Percentiles rank a stretch among this genome's conserved stretches.
These are phyloP conservation scores for Eupsilia transversa DNA, from an alignment of 2,888 invertebrate genomes.

Conservation along the genomic window DNA sequence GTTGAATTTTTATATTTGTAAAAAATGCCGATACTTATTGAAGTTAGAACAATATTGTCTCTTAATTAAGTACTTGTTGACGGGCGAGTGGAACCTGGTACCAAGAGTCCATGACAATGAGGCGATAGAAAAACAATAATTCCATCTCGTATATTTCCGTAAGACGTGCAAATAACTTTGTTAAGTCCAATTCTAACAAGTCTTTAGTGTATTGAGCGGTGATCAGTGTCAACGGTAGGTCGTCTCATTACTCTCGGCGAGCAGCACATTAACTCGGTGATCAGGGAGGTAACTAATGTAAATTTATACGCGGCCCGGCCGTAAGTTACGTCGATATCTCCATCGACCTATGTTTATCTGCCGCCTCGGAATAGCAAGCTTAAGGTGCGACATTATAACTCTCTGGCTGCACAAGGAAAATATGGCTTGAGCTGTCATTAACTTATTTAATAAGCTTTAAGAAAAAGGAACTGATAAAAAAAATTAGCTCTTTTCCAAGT, in stretches of 20 bases:
- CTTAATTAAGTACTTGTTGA: not conserved
- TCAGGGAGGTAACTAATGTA: slow-evolving; percentile 64
- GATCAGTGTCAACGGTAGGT: slow-evolving; percentile 39
- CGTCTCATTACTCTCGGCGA: slow-evolving; percentile 49
- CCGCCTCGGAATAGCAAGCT: slow-evolving; percentile 53
- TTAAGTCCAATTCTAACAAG: slow-evolving; percentile 11
- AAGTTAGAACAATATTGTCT: too few relatives aligned
- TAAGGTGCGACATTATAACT: slow-evolving; percentile 44
- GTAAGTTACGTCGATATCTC: slow-evolving; percentile 62
- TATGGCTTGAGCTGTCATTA: slow-evolving; percentile 3
- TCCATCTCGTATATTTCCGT: not conserved
- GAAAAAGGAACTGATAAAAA: too few relatives aligned
- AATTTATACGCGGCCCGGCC: slow-evolving; percentile 65
- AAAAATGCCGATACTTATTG: not conserved
- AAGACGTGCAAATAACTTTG: slow-evolving; percentile 13
- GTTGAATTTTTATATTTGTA: not conserved
- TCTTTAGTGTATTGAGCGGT: slow-evolving; percentile 20
- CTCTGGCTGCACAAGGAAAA: slow-evolving; percentile 32
- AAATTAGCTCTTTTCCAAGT: too few relatives aligned
- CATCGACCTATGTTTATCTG: slow-evolving; percentile 64
- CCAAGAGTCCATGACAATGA: not conserved
- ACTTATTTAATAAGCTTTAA: slow-evolving; percentile 28
- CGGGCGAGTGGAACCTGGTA: not conserved
- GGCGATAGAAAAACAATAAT: not conserved
- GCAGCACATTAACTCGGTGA: slow-evolving; percentile 44